Conservation (phyloP, 2,797 vertebrate species). For the Danio albolineatus region DNA sequence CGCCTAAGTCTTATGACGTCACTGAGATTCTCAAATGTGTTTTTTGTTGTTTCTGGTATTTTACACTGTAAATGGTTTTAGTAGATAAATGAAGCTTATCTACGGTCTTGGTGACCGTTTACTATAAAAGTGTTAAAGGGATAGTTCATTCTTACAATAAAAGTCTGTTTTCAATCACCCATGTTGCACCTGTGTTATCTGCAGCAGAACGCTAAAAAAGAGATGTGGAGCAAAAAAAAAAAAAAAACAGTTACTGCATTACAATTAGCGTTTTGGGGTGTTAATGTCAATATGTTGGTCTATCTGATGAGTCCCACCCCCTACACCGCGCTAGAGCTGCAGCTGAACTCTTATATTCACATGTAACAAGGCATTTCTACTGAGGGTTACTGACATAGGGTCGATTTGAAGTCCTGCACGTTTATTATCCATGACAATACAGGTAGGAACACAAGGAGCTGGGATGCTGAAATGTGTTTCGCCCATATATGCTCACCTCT, state of each 20-base stretch:
- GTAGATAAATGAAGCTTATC: not conserved
- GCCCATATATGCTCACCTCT: too few species aligned
- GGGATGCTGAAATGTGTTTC: too few species aligned
- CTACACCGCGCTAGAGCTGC: too few species aligned
- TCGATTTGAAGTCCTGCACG: too few species aligned
- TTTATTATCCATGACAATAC: too few species aligned
- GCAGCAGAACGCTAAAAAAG: not conserved
- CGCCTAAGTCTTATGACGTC: constrained; percentile 68
- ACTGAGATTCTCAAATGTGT: constrained; percentile 46
- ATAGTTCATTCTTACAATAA: constrained; percentile 1
- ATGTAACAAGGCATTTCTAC: too few species aligned
- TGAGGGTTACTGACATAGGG: too few species aligned
- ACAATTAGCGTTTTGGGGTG: too few species aligned
- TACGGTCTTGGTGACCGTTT: not conserved
- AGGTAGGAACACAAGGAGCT: too few species aligned
- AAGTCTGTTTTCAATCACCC: not conserved
- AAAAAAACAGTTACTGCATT: not conserved
- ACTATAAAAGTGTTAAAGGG: constrained; percentile 13
- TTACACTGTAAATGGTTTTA: not conserved
- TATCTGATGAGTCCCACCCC: too few species aligned
- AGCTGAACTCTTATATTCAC: too few species aligned
- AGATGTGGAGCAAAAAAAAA: not conserved
- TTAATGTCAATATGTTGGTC: too few species aligned
- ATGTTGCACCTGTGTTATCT: not conserved
- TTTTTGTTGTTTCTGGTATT: not conserved